Base-by-base conservation (phyloP, 2,888 invertebrate genomes). In the Pseudanteris insignis region DNA sequence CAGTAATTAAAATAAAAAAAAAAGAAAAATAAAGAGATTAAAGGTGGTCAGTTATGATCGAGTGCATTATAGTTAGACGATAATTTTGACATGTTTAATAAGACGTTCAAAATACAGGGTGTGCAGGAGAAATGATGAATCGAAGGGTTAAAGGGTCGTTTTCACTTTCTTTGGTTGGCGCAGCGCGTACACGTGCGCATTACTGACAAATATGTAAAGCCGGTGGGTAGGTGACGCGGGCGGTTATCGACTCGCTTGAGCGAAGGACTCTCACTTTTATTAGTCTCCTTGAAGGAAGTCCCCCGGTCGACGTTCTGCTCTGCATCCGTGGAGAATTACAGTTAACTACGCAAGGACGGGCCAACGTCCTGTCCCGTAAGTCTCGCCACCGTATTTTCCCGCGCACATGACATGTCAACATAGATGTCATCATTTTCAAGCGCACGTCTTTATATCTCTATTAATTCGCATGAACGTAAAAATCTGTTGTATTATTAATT, bases 221-320 rank as follows among this genome's bases (percentile, higher is more conserved):
- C 46, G 38, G 53, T 38, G 47, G 62, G 47, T 64, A 63, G 54
- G 47, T 55, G 63, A 63, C 47, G 64, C 63, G 64, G 63, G 64
- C 63, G 64, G 64, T 63, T 64, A 61, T 65, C 63, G 61, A 61
- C 65, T 58, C 60, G 54, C 58, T 66, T 65, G 53, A 51, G 58
- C 68, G 70, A 70, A 73, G 71, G 72, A 75, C 76, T 75, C 71
- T 77, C 75, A 74, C 76, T 77, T 77, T 77, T 72, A 69, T 72
- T 67, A 69, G 68, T 74, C 72, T 74, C 73, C 73, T 74, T 72
- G 72, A 71, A 71, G 72, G 71, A 74, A 74, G 70, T 73, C 69
- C 67, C 66, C 65, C 65, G 66, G 65, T 70, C 63, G 67, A 57
- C 65, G 67, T 70, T 71, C 68, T 71, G 69, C 70, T 70, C 71